These are phyloP conservation scores for Cyprinodon brontotheroides DNA, from an alignment of 2,113 vertebrate species.

Conservation along the genomic window DNA sequence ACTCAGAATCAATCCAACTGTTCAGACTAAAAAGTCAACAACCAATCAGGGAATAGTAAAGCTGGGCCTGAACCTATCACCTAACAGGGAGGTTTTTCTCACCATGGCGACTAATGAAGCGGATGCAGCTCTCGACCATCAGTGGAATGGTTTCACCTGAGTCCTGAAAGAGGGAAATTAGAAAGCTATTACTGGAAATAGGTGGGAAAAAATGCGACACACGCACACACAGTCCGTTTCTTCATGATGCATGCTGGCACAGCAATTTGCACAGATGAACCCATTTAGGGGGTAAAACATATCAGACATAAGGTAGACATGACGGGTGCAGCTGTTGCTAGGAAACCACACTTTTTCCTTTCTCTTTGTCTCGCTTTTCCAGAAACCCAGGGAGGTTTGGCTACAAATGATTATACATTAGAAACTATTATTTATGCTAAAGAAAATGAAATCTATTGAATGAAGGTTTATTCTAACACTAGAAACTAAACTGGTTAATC, in stretches of 20 bases:
- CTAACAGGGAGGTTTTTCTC: conserved; percentile 61
- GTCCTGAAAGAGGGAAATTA: conserved; percentile 78
- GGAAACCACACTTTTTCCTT: conserved; percentile 59
- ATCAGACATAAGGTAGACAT: conserved; percentile 21
- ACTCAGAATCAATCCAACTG: conserved; percentile 24
- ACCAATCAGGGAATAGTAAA: conserved; percentile 43
- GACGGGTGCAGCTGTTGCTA: conserved; percentile 73
- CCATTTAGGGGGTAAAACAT: conserved; percentile 30
- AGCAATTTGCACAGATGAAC: conserved; percentile 39
- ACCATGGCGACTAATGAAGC: conserved; percentile 98
- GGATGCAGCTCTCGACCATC: conserved; percentile 97
- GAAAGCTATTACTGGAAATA: not conserved
- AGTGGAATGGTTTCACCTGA: conserved; percentile 91
- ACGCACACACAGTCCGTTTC: conserved; percentile 16
- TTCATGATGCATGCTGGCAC: conserved; percentile 39
- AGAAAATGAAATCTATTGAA: not conserved
- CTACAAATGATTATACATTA: not conserved
- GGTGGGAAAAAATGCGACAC: not conserved
- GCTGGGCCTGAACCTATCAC: conserved; percentile 40
- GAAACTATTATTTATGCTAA: not conserved
- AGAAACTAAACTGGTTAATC: conserved; percentile 1
- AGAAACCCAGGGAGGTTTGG: conserved; percentile 24
- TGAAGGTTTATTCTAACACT: conserved; percentile 1
- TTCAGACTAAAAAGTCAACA: not conserved
- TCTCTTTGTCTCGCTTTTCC: conserved; percentile 61